Percentiles rank a stretch among this genome's conserved stretches.
These are phyloP conservation scores for Euura lappo DNA, from an alignment of 1,140 invertebrate species.

Conservation along the genomic window DNA sequence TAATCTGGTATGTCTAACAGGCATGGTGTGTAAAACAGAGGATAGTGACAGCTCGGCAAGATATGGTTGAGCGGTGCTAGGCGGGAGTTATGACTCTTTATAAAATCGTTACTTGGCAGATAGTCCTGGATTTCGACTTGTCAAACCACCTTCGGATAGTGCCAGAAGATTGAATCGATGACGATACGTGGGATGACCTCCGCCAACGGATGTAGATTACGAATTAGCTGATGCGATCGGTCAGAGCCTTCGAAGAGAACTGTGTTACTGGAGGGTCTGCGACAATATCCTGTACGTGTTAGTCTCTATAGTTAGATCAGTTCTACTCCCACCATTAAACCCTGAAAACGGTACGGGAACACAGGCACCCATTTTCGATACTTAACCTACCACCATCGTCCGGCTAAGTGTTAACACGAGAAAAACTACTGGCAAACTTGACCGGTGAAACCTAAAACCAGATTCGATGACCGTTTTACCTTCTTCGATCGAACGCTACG, in stretches of 20 bases:
- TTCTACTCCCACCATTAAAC: constrained; percentile 37
- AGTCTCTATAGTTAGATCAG: constrained; percentile 57
- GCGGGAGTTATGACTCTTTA: constrained; percentile 5
- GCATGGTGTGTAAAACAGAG: no score
- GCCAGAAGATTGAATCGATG: constrained; percentile 10
- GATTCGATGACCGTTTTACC: constrained; percentile 8
- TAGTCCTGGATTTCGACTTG: background rate
- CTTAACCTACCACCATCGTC: background rate
- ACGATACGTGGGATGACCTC: background rate
- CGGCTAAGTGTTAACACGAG: constrained; percentile 13
- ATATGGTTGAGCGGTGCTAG: constrained; percentile 1
- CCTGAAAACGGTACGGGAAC: constrained; percentile 2
- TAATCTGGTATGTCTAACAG: no score
- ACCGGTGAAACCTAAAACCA: background rate
- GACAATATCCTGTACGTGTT: constrained; percentile 53
- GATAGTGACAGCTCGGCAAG: no score
- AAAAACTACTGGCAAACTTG: constrained; percentile 12
- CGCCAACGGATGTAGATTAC: constrained; percentile 11
- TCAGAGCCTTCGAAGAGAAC: constrained; percentile 54
- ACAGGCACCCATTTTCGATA: constrained; percentile 24
- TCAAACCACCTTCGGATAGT: background rate
- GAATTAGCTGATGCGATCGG: constrained; percentile 40
- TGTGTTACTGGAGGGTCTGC: constrained; percentile 53
- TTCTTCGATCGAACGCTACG: no score
- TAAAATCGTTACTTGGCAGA: background rate